Percentiles rank a stretch among this genome's conserved stretches.
Conservation (phyloP, 1,140 invertebrate genomes). For the Magallana angulata region DNA sequence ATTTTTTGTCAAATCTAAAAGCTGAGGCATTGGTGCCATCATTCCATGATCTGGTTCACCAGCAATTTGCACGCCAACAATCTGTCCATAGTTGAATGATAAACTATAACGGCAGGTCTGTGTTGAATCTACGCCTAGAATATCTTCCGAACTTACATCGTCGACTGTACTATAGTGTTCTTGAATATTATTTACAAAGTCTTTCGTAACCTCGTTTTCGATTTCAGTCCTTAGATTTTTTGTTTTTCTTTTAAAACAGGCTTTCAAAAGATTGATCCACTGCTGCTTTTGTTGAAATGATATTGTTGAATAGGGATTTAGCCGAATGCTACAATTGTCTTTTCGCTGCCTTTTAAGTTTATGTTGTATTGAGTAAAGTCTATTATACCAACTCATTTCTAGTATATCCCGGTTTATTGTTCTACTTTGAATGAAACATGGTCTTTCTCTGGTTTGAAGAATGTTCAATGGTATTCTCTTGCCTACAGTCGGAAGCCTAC, state of each 20-base stretch:
- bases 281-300: constrained; percentile 40
- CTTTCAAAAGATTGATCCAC: constrained; percentile 48
- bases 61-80: constrained; percentile 59
- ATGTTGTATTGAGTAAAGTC: constrained; percentile 37
- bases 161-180: constrained; percentile 1
- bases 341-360: neutral
- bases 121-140: constrained; percentile 17
- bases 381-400: constrained; percentile 45
- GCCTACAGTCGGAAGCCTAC: constrained; percentile 37
- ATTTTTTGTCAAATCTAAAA: constrained; percentile 61
- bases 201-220: neutral
- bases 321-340: neutral
- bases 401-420: constrained; percentile 39
- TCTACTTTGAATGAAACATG: constrained; percentile 47
- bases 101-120: constrained; percentile 56
- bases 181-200: constrained; percentile 11
- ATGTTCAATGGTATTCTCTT: constrained; percentile 59
- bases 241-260: neutral
- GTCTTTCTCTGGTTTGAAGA: constrained; percentile 59
- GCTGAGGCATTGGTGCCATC: constrained; percentile 53
- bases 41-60: constrained; percentile 59
- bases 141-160: constrained; percentile 52
- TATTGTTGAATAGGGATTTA: constrained; percentile 44
- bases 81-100: constrained; percentile 58
- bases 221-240: neutral